Base-by-base conservation (phyloP, 2,888 invertebrate species). In the Brachypalpus laphriformis region DNA sequence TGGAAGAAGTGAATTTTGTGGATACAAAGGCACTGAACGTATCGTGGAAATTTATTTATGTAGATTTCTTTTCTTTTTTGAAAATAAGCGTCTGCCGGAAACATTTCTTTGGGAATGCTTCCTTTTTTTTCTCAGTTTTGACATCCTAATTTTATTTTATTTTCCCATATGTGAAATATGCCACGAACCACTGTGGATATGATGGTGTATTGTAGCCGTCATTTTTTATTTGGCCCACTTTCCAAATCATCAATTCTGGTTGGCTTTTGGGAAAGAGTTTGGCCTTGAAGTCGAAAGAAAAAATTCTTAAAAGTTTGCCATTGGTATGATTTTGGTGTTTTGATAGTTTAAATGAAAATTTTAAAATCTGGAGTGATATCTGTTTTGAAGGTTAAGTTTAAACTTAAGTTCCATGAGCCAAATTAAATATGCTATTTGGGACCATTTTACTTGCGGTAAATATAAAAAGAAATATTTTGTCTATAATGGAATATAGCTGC, bases 61-160 rank as follows among this genome's bases (percentile, higher is more conserved):
- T 51, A 14, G 16, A 7, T 61, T 14, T 34, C n/a, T 68, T 40
- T 49, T n/a, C 25, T 2, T 5, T 40, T 40, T 37, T n/a, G 11
- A 8, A 16, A 18, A 42, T 18, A 31, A 47, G 8, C 25, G 45
- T 54, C 75, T 71, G 42, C 42, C 70, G 76, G 57, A 82, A 71
- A 76, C 56, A 70, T 63, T 71, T 70, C 70, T 57, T 65, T 51
- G 34, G n/a, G 70, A 49, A 34, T 63, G 61, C 20, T 74, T 56
- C 42, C 42, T 14, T 57, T 57, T 76, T 74, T 56, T 47, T n/a
- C 6, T 22, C 37, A n/a, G 28, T 61, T 56, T 40, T 47, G 68
- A 70, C 56, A 63, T 81, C 28, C 45, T 71, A 77, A 77, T 70
- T 77, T 70, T 18, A 77, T 77, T 63, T 63, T 63, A 16, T 22